Percentiles rank a stretch among this genome's conserved stretches.
These are phyloP conservation scores for Scopus umbretta DNA, from an alignment of 2,113 vertebrate species.

Conservation along the genomic window DNA sequence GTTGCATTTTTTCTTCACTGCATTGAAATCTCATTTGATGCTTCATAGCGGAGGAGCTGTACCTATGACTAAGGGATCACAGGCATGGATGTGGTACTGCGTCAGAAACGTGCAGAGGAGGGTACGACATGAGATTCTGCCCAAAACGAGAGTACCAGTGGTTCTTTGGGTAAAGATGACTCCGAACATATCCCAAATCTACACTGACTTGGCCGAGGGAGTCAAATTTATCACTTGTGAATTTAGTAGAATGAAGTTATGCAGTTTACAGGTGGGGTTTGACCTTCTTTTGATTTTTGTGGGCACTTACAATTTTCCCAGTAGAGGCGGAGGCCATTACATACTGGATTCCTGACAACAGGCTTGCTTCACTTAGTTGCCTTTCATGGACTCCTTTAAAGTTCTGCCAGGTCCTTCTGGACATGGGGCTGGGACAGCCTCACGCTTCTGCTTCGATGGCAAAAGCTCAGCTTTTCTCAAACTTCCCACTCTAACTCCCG, in stretches of 20 bases:
- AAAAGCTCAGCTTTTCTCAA: neutral
- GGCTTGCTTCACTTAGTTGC: neutral
- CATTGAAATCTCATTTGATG: neutral
- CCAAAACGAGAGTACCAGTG: neutral
- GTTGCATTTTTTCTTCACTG: neutral
- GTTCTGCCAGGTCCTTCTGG: neutral
- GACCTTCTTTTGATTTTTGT: neutral
- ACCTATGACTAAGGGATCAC: accelerated
- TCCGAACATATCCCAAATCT: neutral
- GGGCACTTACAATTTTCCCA: neutral
- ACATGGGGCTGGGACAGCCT: neutral
- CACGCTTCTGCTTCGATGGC: neutral
- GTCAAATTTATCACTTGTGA: neutral
- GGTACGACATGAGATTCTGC: accelerated
- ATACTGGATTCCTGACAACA: neutral
- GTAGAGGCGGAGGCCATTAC: accelerated
- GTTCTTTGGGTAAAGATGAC: neutral
- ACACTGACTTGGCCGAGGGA: neutral
- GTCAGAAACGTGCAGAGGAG: neutral
- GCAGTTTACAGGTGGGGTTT: neutral
- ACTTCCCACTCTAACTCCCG: neutral
- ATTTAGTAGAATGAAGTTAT: neutral
- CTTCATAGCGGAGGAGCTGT: neutral
- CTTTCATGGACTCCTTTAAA: neutral
- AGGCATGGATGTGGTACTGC: accelerated